Base-by-base conservation (phyloP, 2,888 invertebrate genomes). In the Hoplodrina ambigua region DNA sequence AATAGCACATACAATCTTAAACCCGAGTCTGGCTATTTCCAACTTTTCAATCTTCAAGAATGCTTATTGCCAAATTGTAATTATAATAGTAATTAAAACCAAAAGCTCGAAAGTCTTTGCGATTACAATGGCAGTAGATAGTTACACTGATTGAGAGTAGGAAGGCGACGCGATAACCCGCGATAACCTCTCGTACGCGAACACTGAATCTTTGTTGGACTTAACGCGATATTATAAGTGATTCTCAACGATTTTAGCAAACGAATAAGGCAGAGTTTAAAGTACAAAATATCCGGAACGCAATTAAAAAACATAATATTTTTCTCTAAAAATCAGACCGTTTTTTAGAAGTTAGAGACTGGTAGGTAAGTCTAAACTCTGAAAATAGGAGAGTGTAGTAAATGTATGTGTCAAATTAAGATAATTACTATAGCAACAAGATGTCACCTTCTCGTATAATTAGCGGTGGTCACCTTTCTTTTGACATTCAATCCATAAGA, bases 121-220 rank as follows among this genome's bases (percentile, higher is more conserved):
- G 84, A 83, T 83, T 79, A 83, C 76, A 75, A 63, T 69, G 52
- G 50, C 58, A 70, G 69, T 46, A 69, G 82, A 84, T 83, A 80
- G 69, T 63, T 68, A 71, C 82, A 74, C 72, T 82, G 84, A 84
- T 84, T 85, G 75, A 74, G 76, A 81, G 79, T 74, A 78, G 78
- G 78, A 78, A 79, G 74, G 68, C 75, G 57, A 57, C 13, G 55
- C 37, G 84, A 84, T 84, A 84, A 81, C 85, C 84, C 33, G 0
- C n/a, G 83, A 81, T 83, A 84, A 78, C 78, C 80, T 72, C 50
- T 30, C 49, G 55, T 54, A 13, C 46, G 78, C 78, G 78, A 79
- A 81, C 66, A 81, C 75, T 57, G 73, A 69, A 74, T 84, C 83
- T 79, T 81, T 84, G 85, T 84, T 72, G 59, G 62, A 71, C 77